Evolutionary conservation across 53 echinoderm and acorn worm species (phyloP).

Genomic region (Glandiceps talaboti): DNA sequence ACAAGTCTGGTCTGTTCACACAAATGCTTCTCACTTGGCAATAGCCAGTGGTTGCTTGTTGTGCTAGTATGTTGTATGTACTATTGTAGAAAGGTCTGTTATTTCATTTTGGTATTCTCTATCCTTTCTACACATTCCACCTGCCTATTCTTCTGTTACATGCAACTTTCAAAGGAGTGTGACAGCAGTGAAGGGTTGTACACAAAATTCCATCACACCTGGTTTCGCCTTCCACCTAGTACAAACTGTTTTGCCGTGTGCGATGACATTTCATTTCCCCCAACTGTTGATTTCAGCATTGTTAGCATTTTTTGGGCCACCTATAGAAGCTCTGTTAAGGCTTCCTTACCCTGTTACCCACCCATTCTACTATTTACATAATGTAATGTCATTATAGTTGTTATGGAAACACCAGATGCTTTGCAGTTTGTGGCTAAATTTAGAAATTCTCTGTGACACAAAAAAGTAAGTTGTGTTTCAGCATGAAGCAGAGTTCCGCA

Average conservation of each 20-base stretch:
- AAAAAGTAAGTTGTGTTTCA: no score
- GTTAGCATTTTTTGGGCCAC: not conserved
- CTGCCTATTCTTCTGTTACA: not conserved
- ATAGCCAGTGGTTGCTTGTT: not conserved
- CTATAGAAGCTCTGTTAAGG: no score
- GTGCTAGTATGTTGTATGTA: not conserved
- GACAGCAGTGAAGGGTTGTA: not conserved
- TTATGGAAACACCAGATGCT: no score
- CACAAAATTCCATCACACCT: not conserved
- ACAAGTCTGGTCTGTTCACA: not conserved
- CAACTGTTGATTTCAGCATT: not conserved
- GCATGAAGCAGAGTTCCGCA: no score
- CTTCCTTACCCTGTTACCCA: no score
- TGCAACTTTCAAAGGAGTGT: not conserved
- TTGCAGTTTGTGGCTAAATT: no score
- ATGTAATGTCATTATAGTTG: no score
- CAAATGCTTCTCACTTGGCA: not conserved
- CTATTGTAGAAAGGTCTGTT: not conserved
- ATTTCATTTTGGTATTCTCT: not conserved
- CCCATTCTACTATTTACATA: no score
- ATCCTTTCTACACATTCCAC: not conserved
- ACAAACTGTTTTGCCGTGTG: not conserved
- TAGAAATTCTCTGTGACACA: no score
- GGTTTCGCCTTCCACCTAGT: not conserved
- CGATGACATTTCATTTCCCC: not conserved